Percentiles rank a stretch among this genome's conserved stretches.
These are phyloP conservation scores for Pterophyllum scalare DNA, from an alignment of 2,113 vertebrate species.

Conservation along the genomic window DNA sequence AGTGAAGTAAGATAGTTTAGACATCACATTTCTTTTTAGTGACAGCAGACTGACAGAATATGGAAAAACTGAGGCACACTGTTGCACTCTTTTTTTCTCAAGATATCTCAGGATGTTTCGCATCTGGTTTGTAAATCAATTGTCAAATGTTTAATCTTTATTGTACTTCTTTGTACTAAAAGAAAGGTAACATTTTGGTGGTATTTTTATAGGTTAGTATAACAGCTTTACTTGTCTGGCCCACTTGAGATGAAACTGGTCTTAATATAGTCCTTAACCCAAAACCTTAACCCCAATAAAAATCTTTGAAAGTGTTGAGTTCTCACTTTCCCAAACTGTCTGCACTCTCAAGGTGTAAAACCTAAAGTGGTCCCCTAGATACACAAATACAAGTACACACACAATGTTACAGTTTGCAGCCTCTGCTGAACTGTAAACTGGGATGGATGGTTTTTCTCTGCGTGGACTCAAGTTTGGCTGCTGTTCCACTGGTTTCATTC, in stretches of 20 bases:
- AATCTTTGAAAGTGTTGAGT: neutral
- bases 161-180: neutral
- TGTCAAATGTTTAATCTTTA: neutral
- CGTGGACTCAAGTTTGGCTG: constrained; percentile 43
- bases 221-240: neutral
- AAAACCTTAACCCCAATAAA: neutral
- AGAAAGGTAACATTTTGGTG: neutral
- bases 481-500: constrained; percentile 36
- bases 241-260: neutral
- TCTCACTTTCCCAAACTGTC: neutral
- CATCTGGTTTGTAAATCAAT: neutral
- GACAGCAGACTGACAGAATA: neutral
- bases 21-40: neutral
- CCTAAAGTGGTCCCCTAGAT: neutral
- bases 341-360: neutral
- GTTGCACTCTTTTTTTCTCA: neutral
- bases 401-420: neutral
- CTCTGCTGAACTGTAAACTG: constrained; percentile 33
- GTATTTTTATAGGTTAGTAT: accelerated
- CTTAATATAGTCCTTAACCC: neutral
- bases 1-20: neutral
- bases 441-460: constrained; percentile 24
- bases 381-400: neutral
- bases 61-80: neutral
- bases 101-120: neutral